Evolutionary conservation across 2,113 vertebrate genomes (phyloP).

Genomic region (Archocentrus centrarchus): DNA sequence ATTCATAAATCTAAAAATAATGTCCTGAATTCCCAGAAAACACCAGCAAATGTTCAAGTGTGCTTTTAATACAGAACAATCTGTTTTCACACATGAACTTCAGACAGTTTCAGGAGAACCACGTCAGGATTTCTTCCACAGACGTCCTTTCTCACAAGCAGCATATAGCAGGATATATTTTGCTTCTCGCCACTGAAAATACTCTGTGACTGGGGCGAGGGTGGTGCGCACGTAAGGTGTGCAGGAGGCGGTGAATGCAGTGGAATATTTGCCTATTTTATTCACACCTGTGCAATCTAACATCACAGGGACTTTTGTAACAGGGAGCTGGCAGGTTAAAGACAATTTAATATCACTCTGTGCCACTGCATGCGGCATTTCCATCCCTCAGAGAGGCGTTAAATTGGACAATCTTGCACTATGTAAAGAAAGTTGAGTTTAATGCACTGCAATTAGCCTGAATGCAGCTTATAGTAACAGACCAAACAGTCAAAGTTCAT

Average conservation of each 20-base stretch:
- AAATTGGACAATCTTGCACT: background rate
- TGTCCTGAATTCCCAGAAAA: background rate
- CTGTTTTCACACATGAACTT: background rate
- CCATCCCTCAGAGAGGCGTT: background rate
- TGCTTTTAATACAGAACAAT: background rate
- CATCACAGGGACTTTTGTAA: background rate
- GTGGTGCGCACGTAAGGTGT: background rate
- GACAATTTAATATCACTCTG: background rate
- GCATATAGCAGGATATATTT: fast-evolving
- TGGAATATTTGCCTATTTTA: background rate
- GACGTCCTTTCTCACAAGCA: background rate
- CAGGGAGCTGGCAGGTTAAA: background rate
- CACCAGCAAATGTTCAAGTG: background rate
- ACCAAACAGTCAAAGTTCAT: background rate
- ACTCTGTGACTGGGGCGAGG: background rate
- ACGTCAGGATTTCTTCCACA: background rate
- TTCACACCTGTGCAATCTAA: background rate
- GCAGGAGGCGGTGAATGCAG: background rate
- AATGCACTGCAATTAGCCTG: background rate
- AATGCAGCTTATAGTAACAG: background rate
- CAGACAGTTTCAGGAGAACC: background rate
- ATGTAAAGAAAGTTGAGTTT: background rate
- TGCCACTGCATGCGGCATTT: background rate
- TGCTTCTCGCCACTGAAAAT: background rate
- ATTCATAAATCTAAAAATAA: background rate